Conservation (phyloP, 2,797 vertebrate genomes). For the Numenius phaeopus region DNA sequence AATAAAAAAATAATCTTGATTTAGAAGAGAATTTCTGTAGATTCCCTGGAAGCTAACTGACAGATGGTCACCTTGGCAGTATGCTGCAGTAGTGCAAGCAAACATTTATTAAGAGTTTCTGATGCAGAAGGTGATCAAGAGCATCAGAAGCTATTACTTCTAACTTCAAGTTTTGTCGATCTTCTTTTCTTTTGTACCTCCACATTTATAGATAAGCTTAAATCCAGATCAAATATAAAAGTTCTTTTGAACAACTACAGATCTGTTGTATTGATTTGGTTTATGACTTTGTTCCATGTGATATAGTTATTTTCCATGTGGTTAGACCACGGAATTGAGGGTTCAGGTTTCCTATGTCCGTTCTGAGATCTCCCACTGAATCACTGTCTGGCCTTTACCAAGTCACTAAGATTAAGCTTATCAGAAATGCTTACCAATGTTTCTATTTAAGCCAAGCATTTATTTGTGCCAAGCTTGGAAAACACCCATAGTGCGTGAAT, state of each 20-base stretch:
- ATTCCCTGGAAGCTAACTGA: conserved; percentile 65
- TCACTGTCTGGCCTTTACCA: not conserved
- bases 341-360: not conserved
- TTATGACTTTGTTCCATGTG: conserved; percentile 14
- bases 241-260: conserved; percentile 29
- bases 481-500: not conserved
- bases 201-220: conserved; percentile 52
- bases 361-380: not conserved
- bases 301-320: not conserved
- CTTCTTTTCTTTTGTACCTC: conserved; percentile 56
- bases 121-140: conserved; percentile 73
- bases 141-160: conserved; percentile 69
- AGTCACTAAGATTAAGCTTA: not conserved
- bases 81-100: conserved; percentile 19
- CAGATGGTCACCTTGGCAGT: conserved; percentile 80
- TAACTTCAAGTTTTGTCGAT: conserved; percentile 66
- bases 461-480: not conserved
- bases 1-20: conserved; percentile 41
- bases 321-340: not conserved
- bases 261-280: conserved; percentile 37
- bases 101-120: conserved; percentile 49
- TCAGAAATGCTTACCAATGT: not conserved
- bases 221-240: conserved; percentile 61
- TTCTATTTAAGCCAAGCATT: not conserved
- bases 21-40: conserved; percentile 57